Conservation (phyloP, 2,797 vertebrate species). For the Cuniculus paca region DNA sequence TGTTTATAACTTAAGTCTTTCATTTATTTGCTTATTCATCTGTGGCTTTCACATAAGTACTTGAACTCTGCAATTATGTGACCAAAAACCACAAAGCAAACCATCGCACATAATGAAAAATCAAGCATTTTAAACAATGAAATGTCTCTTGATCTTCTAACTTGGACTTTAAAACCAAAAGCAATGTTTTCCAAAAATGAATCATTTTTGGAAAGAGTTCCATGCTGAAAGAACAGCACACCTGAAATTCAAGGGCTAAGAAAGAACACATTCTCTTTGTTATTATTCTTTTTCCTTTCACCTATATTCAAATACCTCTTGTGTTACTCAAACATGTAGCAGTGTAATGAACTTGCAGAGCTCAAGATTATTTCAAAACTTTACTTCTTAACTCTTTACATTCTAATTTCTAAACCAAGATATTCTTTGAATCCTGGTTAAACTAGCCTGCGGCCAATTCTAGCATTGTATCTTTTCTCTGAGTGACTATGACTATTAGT, state of each 20-base stretch:
- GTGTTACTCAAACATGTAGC: not conserved
- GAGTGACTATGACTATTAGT: not conserved
- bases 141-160: slow-evolving; percentile 42
- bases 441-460: not conserved
- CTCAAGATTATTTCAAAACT: slow-evolving; percentile 52
- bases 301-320: not conserved
- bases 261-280: not conserved
- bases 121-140: slow-evolving; percentile 68
- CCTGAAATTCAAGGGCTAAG: not conserved
- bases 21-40: slow-evolving; percentile 67
- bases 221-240: not conserved
- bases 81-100: slow-evolving; percentile 67
- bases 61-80: slow-evolving; percentile 65
- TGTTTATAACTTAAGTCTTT: slow-evolving; percentile 46
- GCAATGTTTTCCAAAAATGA: slow-evolving; percentile 12
- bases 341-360: slow-evolving; percentile 46
- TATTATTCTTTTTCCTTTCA: not conserved
- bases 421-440: slow-evolving; percentile 46
- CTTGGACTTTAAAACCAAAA: slow-evolving; percentile 62
- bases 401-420: slow-evolving; percentile 21
- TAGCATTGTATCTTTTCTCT: slow-evolving; percentile 22
- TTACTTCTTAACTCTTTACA: slow-evolving; percentile 50
- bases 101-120: slow-evolving; percentile 39
- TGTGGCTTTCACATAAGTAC: slow-evolving; percentile 61
- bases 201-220: not conserved